Evolutionary conservation across 2,797 vertebrate species (phyloP).

Genomic region (Pseudocheirus occidentalis): DNA sequence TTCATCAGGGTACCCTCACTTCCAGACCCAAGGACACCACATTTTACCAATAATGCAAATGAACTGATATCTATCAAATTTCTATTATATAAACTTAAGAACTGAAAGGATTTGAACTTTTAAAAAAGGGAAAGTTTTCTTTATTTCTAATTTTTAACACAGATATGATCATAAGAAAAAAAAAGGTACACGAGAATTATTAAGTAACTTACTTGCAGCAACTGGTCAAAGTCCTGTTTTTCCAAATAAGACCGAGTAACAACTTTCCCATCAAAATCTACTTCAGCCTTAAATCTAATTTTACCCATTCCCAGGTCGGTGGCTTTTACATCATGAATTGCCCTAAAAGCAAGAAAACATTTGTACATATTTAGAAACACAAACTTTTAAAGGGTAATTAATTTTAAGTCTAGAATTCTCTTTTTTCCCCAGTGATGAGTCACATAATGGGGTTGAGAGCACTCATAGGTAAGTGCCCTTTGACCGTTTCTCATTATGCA

Average conservation of each 20-base stretch:
- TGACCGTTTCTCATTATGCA: background rate
- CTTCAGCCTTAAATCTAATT: constrained; percentile 99
- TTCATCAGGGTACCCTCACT: background rate
- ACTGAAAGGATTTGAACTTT: constrained; percentile 37
- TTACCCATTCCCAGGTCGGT: constrained; percentile 97
- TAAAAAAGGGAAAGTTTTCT: constrained; percentile 4
- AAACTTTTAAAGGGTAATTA: background rate
- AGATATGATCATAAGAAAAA: constrained; percentile 12
- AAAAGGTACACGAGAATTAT: constrained; percentile 9
- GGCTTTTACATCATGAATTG: constrained; percentile 99
- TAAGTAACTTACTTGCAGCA: constrained; percentile 90
- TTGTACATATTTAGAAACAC: background rate
- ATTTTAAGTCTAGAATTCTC: constrained; percentile 21
- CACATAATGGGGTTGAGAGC: background rate
- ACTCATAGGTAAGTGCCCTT: constrained; percentile 3
- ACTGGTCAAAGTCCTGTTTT: constrained; percentile 98
- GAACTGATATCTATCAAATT: constrained; percentile 37
- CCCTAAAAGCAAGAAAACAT: constrained; percentile 86
- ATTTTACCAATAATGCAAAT: background rate
- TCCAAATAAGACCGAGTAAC: constrained; percentile 98
- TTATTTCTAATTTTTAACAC: constrained; percentile 45
- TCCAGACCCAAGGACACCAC: background rate
- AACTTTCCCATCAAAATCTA: constrained; percentile 98
- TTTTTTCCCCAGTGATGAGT: constrained; percentile 23
- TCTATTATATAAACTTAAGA: constrained; percentile 34